Conservation (phyloP, 2,888 invertebrate species). For the Temnothorax unifasciatus region DNA sequence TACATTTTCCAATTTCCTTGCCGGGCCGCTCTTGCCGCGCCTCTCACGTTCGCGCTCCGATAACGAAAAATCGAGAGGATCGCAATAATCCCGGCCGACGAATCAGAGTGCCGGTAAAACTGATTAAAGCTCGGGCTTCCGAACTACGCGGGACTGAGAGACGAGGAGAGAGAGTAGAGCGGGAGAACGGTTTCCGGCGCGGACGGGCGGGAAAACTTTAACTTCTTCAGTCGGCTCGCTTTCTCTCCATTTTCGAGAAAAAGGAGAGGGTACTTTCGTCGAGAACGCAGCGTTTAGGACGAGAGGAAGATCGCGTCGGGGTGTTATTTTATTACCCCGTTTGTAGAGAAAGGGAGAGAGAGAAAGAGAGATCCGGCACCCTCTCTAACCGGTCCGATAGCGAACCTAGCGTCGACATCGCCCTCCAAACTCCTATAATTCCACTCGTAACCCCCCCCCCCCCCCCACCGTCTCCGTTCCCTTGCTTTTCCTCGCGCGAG, state of each 20-base stretch:
- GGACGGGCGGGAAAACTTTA: constrained; percentile 66
- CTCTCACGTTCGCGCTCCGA: constrained; percentile 45
- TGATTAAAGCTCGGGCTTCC: constrained; percentile 69
- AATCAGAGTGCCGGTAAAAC: constrained; percentile 63
- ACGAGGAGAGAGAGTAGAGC: background rate
- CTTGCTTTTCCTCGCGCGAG: constrained; percentile 42
- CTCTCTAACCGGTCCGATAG: constrained; percentile 72
- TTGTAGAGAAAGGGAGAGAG: constrained; percentile 58
- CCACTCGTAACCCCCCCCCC: constrained; percentile 38
- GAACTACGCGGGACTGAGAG: constrained; percentile 3
- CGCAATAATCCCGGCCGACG: constrained; percentile 64
- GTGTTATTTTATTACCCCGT: constrained; percentile 82
- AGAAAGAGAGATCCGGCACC: constrained; percentile 68
- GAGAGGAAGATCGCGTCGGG: constrained; percentile 62
- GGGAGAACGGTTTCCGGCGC: constrained; percentile 40
- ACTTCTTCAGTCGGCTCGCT: constrained; percentile 66
- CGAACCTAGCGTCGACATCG: constrained; percentile 68
- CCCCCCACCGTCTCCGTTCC: constrained; percentile 24
- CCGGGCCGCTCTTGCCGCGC: constrained; percentile 39
- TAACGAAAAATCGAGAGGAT: constrained; percentile 71
- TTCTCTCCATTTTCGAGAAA: constrained; percentile 36
- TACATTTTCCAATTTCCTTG: constrained; percentile 74
- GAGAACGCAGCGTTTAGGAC: constrained; percentile 62
- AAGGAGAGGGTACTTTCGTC: constrained; percentile 49
- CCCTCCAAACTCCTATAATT: constrained; percentile 65